Conservation (phyloP, 2,888 invertebrate genomes). For the Watsonalla cultraria region DNA sequence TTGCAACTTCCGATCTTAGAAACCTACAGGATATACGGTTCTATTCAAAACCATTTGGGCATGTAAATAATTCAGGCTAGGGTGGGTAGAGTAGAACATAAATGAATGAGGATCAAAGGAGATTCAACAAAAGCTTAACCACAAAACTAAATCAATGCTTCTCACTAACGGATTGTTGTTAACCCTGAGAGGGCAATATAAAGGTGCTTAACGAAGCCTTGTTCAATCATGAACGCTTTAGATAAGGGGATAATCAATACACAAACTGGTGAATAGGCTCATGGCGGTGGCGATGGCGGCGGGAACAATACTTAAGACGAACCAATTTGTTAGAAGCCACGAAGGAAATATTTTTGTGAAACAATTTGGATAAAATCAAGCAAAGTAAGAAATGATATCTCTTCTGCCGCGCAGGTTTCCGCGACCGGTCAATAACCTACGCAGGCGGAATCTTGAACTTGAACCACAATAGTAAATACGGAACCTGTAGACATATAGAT, state of each 20-base stretch:
- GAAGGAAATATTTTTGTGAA: background rate
- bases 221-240: conserved; percentile 46
- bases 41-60: no score
- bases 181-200: conserved; percentile 48
- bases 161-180: conserved; percentile 28
- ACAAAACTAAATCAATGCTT: conserved; percentile 35
- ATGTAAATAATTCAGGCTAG: no score
- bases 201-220: conserved; percentile 50
- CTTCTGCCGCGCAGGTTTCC: conserved; percentile 28
- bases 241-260: conserved; percentile 59
- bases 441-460: conserved; percentile 65
- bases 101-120: background rate
- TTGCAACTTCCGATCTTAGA: background rate
- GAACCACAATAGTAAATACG: conserved; percentile 53
- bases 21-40: background rate
- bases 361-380: conserved; percentile 16
- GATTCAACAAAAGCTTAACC: background rate
- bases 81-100: background rate
- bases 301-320: conserved; percentile 2
- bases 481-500: conserved; percentile 34
- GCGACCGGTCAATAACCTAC: conserved; percentile 62
- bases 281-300: conserved; percentile 7
- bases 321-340: background rate
- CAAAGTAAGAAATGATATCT: conserved; percentile 32
- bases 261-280: conserved; percentile 27